Conservation (phyloP, 2,113 vertebrate genomes). For the Fukomys damarensis region DNA sequence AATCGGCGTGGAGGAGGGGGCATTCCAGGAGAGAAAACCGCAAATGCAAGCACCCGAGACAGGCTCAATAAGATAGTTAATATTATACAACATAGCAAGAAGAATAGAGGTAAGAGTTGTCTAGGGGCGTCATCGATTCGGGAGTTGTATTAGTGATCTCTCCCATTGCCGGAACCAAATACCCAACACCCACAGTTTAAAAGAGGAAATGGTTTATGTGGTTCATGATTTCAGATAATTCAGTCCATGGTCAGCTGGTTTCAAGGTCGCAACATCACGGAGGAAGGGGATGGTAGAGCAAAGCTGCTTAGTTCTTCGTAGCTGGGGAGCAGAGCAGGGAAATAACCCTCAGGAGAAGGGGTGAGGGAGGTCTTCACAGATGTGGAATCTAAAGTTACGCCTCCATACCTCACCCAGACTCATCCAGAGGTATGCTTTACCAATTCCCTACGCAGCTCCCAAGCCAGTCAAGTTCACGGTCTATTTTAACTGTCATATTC, state of each 20-base stretch:
- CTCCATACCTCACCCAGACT: neutral
- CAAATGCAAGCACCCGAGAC: neutral
- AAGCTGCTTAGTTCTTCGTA: neutral
- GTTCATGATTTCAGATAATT: neutral
- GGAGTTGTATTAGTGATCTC: neutral
- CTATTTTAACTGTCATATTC: neutral
- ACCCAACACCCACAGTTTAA: neutral
- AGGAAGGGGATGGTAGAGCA: neutral
- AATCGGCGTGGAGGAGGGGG: neutral
- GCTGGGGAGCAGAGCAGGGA: neutral
- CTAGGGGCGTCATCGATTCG: neutral
- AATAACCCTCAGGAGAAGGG: neutral
- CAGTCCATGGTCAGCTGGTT: neutral
- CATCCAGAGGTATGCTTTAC: neutral
- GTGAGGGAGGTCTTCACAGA: neutral
- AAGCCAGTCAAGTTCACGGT: neutral
- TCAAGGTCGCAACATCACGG: neutral
- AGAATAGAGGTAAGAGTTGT: neutral
- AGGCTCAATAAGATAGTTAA: neutral
- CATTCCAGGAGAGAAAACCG: neutral
- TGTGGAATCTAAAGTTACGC: neutral
- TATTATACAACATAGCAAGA: no score
- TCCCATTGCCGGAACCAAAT: neutral
- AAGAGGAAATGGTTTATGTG: neutral
- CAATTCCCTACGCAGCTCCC: neutral